These are phyloP conservation scores for Leptarthrus brevirostris DNA, from an alignment of 2,888 invertebrate genomes.

Conservation along the genomic window DNA sequence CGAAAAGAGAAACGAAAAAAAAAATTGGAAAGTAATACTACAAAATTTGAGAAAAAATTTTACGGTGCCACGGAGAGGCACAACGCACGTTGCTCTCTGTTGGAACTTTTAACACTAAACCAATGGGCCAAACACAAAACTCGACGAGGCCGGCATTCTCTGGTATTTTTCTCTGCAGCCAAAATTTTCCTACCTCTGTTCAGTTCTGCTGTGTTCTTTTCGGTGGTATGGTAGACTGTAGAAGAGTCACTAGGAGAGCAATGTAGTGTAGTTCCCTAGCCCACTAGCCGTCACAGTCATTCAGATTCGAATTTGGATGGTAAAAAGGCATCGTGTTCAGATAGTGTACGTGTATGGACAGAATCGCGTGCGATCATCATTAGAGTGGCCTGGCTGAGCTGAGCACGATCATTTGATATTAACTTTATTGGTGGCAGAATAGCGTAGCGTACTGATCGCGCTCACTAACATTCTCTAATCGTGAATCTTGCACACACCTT, in stretches of 20 bases:
- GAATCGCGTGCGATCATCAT: constrained; percentile 18
- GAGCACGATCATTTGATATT: constrained; percentile 22
- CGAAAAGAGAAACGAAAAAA: constrained; percentile 38
- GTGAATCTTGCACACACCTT: background rate
- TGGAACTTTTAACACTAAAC: constrained; percentile 65
- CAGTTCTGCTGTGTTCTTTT: background rate
- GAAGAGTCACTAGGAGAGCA: constrained; percentile 1
- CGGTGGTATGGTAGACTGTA: too few relatives aligned
- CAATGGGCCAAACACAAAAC: constrained; percentile 53
- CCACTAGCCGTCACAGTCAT: background rate
- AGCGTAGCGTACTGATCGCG: background rate
- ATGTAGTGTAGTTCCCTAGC: background rate
- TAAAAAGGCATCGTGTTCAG: background rate
- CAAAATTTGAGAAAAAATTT: constrained; percentile 46
- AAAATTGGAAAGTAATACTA: constrained; percentile 41
- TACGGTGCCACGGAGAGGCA: constrained; percentile 58
- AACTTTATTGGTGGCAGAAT: constrained; percentile 24
- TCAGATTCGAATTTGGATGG: constrained; percentile 11
- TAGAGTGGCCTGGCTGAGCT: constrained; percentile 1
- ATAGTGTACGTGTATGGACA: background rate
- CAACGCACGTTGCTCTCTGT: constrained; percentile 63
- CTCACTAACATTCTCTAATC: constrained; percentile 8
- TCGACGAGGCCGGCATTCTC: constrained; percentile 41
- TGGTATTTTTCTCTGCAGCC: constrained; percentile 33
- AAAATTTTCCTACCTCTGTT: constrained; percentile 35